phyloP scores from a whole-genome alignment of 2,888 invertebrate species.

The Agrochola lota region DNA sequence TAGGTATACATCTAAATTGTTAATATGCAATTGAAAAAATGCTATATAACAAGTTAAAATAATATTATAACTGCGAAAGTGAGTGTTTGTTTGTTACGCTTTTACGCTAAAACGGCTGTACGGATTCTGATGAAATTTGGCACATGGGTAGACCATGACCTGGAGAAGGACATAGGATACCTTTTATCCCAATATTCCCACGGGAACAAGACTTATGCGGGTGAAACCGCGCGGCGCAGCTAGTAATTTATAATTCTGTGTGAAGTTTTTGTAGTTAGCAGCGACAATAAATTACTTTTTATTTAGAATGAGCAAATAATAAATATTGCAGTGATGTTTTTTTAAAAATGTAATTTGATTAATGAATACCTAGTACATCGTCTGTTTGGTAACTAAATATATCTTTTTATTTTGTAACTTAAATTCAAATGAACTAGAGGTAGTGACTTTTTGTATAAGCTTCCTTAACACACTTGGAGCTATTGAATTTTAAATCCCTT shows the following conservation, averaged over 20 bases:
- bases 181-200: no score
- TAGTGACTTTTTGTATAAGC: background rate
- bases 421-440: background rate
- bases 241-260: background rate
- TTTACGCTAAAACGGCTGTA: no score
- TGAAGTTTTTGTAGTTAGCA: background rate
- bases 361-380: background rate
- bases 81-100: no score
- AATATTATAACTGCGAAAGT: no score
- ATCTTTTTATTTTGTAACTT: background rate
- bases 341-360: background rate
- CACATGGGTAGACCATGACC: no score
- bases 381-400: background rate
- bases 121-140: no score
- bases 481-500: background rate
- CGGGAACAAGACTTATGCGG: no score
- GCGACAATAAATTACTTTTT: background rate
- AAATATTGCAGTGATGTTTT: background rate
- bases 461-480: background rate
- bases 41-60: background rate
- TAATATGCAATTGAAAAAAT: background rate
- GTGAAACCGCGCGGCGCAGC: no score
- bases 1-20: no score
- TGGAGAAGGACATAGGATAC: no score
- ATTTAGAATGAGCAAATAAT: background rate